Conservation (phyloP, 2,888 invertebrate genomes). For the Tetrapedia diversipes region DNA sequence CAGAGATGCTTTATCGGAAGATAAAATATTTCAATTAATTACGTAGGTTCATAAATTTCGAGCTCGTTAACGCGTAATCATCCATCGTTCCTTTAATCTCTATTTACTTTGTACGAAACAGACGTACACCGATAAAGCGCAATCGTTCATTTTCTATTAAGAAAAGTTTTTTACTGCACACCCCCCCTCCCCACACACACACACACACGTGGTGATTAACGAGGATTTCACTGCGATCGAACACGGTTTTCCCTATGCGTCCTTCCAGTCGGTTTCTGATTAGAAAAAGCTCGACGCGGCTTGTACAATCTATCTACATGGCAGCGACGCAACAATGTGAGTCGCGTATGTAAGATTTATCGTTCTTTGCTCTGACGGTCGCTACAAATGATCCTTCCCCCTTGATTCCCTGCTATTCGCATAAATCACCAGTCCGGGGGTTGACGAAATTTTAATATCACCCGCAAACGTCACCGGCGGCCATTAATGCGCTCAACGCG, state of each 20-base stretch:
- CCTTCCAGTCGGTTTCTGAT: slow-evolving; percentile 10
- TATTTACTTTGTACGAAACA: too few relatives aligned
- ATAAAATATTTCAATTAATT: too few relatives aligned
- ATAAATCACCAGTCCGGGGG: slow-evolving; percentile 56
- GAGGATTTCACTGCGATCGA: slow-evolving; percentile 19
- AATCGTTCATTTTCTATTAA: too few relatives aligned
- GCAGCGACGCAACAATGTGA: slow-evolving; percentile 42
- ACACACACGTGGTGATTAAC: neutral
- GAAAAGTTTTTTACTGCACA: too few relatives aligned
- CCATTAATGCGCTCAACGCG: slow-evolving; percentile 17
- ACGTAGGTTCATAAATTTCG: too few relatives aligned
- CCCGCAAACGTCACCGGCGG: slow-evolving; percentile 18
- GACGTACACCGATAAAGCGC: too few relatives aligned
- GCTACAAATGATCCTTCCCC: slow-evolving; percentile 47
- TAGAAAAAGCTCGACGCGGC: slow-evolving; percentile 39
- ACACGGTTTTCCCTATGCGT: slow-evolving; percentile 22
- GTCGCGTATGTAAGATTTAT: slow-evolving; percentile 60
- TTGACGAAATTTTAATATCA: slow-evolving; percentile 63
- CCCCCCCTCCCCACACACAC: too few relatives aligned
- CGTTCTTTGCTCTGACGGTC: slow-evolving; percentile 41
- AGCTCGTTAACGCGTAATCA: too few relatives aligned
- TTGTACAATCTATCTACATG: slow-evolving; percentile 20
- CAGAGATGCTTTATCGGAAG: too few relatives aligned
- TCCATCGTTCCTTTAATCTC: too few relatives aligned
- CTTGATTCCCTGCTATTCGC: slow-evolving; percentile 26